Conservation (phyloP, 2,797 vertebrate species). For the Perodicticus potto region DNA sequence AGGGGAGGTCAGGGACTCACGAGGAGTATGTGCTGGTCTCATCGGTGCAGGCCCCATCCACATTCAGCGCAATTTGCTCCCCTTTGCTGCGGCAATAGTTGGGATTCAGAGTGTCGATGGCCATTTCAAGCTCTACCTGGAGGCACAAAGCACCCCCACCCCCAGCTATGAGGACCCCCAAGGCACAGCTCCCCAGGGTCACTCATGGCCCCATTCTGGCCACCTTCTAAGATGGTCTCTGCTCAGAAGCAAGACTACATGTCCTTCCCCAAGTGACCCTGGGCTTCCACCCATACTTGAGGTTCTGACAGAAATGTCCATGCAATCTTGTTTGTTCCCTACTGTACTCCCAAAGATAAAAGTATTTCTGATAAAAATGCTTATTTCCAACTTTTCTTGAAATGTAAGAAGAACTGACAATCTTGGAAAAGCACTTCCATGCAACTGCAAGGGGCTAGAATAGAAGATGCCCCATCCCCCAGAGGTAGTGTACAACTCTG, state of each 20-base stretch:
- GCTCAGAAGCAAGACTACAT: neutral
- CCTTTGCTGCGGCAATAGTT: slow-evolving; percentile 99
- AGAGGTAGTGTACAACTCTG: neutral
- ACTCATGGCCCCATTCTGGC: neutral
- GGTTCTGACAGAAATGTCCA: neutral
- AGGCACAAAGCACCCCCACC: slow-evolving; percentile 56
- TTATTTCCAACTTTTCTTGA: neutral
- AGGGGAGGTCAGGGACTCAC: slow-evolving; percentile 87
- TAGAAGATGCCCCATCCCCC: neutral
- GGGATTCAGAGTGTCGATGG: slow-evolving; percentile 95
- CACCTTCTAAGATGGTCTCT: neutral
- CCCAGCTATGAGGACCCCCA: neutral
- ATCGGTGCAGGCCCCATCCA: slow-evolving; percentile 93
- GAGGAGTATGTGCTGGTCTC: slow-evolving; percentile 95
- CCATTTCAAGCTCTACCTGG: slow-evolving; percentile 98
- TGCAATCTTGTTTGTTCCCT: neutral
- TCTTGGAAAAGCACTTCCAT: neutral
- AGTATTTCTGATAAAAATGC: neutral
- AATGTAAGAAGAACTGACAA: neutral
- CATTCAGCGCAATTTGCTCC: slow-evolving; percentile 98
- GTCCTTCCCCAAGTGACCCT: neutral
- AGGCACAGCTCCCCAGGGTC: neutral
- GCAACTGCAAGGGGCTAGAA: accelerated
- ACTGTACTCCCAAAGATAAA: neutral
- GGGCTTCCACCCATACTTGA: neutral